A percentile compares a stretch with the other conserved stretches of the same genome.
Evolutionary conservation across 2,888 invertebrate species (phyloP).

Genomic region (Rotaria macrura): DNA sequence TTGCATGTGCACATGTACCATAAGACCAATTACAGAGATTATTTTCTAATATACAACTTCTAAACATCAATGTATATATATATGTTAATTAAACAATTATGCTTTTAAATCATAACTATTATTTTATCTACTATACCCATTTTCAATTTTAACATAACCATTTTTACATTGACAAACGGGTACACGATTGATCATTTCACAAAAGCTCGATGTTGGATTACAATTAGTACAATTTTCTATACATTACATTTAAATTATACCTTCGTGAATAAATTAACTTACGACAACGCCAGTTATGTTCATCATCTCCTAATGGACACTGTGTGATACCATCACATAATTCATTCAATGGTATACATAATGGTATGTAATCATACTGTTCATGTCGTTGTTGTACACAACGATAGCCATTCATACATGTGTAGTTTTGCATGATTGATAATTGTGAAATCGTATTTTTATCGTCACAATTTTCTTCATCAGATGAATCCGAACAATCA

Average conservation of each 20-base stretch:
- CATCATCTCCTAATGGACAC: slow-evolving; percentile 10
- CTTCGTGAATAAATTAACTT: neutral
- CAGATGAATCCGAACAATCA: neutral
- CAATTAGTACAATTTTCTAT: neutral
- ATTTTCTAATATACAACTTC: neutral
- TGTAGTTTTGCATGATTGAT: neutral
- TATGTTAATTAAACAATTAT: too few relatives aligned
- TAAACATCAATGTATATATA: neutral
- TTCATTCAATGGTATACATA: neutral
- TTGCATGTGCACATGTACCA: neutral
- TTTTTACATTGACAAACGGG: slow-evolving; percentile 12
- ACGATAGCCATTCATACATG: slow-evolving; percentile 11
- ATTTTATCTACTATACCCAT: neutral
- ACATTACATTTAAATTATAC: neutral
- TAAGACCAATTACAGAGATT: neutral
- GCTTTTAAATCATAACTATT: too few relatives aligned
- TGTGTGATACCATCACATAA: neutral
- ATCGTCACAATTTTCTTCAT: slow-evolving; percentile 10
- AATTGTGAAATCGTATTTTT: neutral
- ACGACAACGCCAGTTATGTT: neutral
- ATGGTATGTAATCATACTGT: neutral
- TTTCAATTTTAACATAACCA: neutral
- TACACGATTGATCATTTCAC: neutral
- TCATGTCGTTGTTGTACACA: neutral
- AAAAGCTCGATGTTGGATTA: neutral